Evolutionary conservation across 2,113 vertebrate genomes (phyloP).

Genomic region (Sakesphorus luctuosus): DNA sequence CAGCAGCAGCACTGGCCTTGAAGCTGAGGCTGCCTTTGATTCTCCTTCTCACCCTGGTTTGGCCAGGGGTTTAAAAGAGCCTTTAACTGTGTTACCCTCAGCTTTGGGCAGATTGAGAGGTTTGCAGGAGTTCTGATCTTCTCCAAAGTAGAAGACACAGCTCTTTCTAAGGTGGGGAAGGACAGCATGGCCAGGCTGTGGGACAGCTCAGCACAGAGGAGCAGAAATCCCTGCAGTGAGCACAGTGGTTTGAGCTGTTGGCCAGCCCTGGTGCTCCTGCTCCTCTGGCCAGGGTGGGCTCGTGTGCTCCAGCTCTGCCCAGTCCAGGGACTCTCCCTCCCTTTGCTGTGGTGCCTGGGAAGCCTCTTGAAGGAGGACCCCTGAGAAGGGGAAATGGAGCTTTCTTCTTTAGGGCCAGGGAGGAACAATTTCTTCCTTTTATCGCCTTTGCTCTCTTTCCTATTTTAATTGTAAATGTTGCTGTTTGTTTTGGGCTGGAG

Average conservation of each 20-base stretch:
- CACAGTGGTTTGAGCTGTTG: accelerated
- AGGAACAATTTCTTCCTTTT: slow-evolving; percentile 70
- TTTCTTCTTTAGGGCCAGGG: neutral
- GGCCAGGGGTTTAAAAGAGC: neutral
- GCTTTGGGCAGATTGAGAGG: neutral
- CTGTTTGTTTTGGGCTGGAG: slow-evolving; percentile 71
- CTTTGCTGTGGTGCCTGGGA: neutral
- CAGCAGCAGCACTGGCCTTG: accelerated
- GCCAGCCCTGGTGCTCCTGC: accelerated
- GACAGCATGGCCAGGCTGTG: neutral
- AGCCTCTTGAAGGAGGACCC: neutral
- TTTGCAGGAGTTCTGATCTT: neutral
- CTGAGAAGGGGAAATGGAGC: neutral
- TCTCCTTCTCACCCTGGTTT: neutral
- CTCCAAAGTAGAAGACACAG: neutral
- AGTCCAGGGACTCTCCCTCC: neutral
- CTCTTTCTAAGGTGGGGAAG: neutral
- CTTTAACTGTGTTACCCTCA: accelerated
- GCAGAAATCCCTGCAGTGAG: neutral
- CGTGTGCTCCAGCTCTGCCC: neutral
- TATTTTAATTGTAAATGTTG: slow-evolving; percentile 65
- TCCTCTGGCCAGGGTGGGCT: neutral
- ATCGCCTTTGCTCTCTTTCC: neutral
- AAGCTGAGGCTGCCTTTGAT: neutral
- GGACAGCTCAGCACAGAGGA: neutral